Base-by-base conservation (phyloP, 2,797 vertebrate genomes). In the Hippoglossus hippoglossus region DNA sequence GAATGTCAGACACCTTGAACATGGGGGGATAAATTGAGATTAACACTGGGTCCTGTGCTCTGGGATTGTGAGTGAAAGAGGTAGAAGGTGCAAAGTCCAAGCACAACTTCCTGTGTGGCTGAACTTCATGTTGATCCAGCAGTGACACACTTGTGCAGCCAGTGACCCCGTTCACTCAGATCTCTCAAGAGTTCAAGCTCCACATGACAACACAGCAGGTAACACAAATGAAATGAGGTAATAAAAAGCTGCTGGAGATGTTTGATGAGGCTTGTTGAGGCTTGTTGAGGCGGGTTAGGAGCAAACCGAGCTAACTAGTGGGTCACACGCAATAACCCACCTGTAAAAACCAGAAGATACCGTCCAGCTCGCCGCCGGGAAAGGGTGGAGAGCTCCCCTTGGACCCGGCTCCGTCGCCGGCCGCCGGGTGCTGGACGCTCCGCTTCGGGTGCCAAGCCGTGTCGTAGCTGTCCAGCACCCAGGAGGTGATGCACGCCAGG, bases 1-100 rank as follows among this genome's bases (percentile, higher is more conserved):
- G 98, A 82, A 98, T 95, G 94, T 99, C 98, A 21, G 98, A 98
- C 65, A 99, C 96, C 98, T 99, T 83, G n/a, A 74, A 39, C 36
- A 39, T 12, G 3, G 12, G 36, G 11, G 36, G 11, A 39, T 3
- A 39, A 13, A 39, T 4, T 12, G 10, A 12, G 36, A 39, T 39
- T 39, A 39, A 39, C 11, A 12, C 36, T 36, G 0, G 8, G 36
- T 3, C 36, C 4, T 12, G 50, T 24, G 21, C n/a, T 19, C n/a
- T 49, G 47, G 15, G 19, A 6, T 2, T 49, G 18, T 21, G 47
- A 21, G 8, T 9, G 1, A 49, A 9, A 11, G 24, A 19, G 26
- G 26, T 34, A 0, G 4, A 65, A 25, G 64, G 70, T 49, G 12
- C 56, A 83, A 79, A 82, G 83, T 85, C 77, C 65, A 12, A 55